Conservation (phyloP, 2,797 vertebrate genomes). For the Clarias pachynema region DNA sequence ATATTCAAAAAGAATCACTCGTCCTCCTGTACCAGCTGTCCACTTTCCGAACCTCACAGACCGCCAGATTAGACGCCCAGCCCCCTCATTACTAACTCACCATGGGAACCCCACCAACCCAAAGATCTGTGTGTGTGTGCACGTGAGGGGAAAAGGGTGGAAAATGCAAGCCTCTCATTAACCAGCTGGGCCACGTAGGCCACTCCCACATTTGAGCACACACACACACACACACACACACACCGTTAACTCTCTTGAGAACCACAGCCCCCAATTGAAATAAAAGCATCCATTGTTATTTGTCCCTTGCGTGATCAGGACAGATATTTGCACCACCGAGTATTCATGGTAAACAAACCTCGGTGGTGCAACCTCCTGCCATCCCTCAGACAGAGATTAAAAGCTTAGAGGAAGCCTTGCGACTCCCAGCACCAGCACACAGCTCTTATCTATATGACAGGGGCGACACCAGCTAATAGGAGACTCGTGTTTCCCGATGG, state of each 20-base stretch:
- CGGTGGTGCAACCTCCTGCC: constrained; percentile 24
- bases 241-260: constrained; percentile 38
- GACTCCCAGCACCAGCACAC: constrained; percentile 35
- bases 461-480: constrained; percentile 6
- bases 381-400: constrained; percentile 49
- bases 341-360: constrained; percentile 38
- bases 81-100: constrained; percentile 43
- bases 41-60: constrained; percentile 27
- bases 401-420: constrained; percentile 43
- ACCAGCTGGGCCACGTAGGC: constrained; percentile 45
- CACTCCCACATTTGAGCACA: constrained; percentile 14
- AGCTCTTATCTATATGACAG: constrained; percentile 30
- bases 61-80: constrained; percentile 28
- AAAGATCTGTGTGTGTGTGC: constrained; percentile 21
- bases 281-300: constrained; percentile 47
- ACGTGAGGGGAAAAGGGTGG: constrained; percentile 3
- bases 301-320: constrained; percentile 17
- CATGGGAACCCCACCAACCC: constrained; percentile 48
- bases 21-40: constrained; percentile 44
- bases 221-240: constrained; percentile 11
- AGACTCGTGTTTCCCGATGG: background rate
- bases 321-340: background rate
- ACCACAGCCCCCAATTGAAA: constrained; percentile 28
- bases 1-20: constrained; percentile 26
- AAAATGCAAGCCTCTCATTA: constrained; percentile 47